Evolutionary conservation across 2,888 invertebrate species (phyloP), one percentile per base, ranked within the genome.

Genomic region (Drosophila pseudotalamancana): DNA sequence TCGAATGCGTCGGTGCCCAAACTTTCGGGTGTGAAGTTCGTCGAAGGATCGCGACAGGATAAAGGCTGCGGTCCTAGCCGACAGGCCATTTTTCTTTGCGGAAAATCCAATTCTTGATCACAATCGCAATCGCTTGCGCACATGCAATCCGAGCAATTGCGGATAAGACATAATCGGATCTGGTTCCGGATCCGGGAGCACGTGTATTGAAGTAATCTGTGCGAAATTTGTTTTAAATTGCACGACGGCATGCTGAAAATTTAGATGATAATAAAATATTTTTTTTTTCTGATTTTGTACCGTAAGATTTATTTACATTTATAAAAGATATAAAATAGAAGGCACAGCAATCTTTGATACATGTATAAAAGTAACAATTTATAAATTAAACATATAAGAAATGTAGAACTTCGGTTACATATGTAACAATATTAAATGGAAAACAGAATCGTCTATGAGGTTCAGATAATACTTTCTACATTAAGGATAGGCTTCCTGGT

Each of bases 1-100:
- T 12, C n/a, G 12, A 78, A 79, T 1, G 61, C 55, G 0, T n/a
- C 18, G 1, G 59, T 59, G 0, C 3, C 8, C 1, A 75, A 6
- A 3, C 6, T 5, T 4, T 55, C 8, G 1, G 72, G 66, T 0
- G 18, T 14, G 45, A 57, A 55, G n/a, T 40, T 37, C 0, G 5
- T 0, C 0, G 63, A 63, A 1, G 54, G 59, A 49, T 82, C 71
- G 4, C 55, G 61, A 1, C 11, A 4, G 14, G 14, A 51, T 0
- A 6, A 1, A 0, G 29, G 43, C 4, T 11, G 55, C 2, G 61
- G 31, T 3, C 64, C 67, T 6, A 61, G 1, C 0, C 25, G 60
- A 8, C 57, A 50, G 1, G 34, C 37, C 18, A 31, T 46, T 35
- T 34, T 40, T 3, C 35, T 27, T 11, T 31, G 37, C 16, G 29